These are phyloP conservation scores for Clangula hyemalis DNA, from an alignment of 2,797 vertebrate genomes.

Conservation along the genomic window DNA sequence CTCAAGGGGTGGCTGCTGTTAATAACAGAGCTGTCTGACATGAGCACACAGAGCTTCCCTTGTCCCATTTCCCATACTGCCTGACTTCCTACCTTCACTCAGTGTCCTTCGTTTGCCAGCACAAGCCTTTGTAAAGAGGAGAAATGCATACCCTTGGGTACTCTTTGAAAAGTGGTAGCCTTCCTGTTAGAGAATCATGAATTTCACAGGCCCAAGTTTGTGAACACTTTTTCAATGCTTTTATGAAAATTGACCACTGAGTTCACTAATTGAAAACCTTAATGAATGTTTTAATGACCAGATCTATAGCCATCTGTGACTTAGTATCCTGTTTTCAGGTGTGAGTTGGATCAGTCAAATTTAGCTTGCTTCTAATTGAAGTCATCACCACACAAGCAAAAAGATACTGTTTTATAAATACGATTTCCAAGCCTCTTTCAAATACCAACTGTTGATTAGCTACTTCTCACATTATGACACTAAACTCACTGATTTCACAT, in stretches of 20 bases:
- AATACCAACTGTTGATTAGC: not conserved
- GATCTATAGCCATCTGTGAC: not conserved
- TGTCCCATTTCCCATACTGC: rapidly evolving
- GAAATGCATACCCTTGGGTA: not conserved
- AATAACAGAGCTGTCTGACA: not conserved
- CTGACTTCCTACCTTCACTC: not conserved
- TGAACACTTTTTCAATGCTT: not conserved
- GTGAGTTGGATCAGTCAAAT: not conserved
- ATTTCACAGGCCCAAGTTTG: not conserved
- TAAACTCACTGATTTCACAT: not conserved
- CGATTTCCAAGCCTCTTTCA: not conserved
- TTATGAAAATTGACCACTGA: not conserved
- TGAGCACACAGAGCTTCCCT: not conserved
- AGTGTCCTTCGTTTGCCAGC: not conserved
- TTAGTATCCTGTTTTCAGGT: slow-evolving; percentile 1
- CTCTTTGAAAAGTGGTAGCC: not conserved
- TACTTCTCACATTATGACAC: not conserved
- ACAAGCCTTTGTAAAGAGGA: rapidly evolving
- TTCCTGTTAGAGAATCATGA: not conserved
- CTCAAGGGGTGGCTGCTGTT: not conserved
- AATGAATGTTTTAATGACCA: not conserved
- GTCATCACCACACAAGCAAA: not conserved
- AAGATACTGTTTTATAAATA: not conserved
- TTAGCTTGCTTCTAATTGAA: not conserved
- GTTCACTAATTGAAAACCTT: not conserved